These are phyloP conservation scores for Okapia johnstoni DNA, from an alignment of 2,113 vertebrate genomes.

Conservation along the genomic window DNA sequence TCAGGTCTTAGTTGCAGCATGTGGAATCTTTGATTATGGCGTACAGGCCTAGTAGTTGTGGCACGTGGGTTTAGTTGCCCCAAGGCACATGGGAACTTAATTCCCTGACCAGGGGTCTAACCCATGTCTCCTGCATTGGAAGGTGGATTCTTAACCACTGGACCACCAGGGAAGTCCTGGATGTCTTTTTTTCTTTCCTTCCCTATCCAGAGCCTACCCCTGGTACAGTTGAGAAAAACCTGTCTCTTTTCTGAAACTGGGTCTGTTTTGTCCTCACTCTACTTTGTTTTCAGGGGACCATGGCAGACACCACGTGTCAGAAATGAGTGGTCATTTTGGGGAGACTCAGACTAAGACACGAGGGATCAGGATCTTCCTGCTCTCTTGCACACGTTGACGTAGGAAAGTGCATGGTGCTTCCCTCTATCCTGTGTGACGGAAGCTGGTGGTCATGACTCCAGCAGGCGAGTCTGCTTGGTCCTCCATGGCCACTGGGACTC, in stretches of 20 bases:
- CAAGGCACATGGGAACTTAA: not conserved
- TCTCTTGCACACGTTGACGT: rapidly evolving
- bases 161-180: not conserved
- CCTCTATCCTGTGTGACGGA: not conserved
- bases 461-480: not conserved
- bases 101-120: not conserved
- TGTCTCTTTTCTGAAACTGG: not conserved
- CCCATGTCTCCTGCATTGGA: not conserved
- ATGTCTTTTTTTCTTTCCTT: slow-evolving; percentile 28
- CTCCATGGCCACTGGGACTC: not conserved
- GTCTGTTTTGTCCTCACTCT: not conserved
- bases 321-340: not conserved
- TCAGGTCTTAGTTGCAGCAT: not conserved
- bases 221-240: not conserved
- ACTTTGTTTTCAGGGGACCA: not conserved
- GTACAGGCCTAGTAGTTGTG: not conserved
- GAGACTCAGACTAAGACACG: not conserved
- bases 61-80: not conserved
- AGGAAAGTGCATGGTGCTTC: not conserved
- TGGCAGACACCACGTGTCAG: not conserved
- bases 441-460: not conserved
- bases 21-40: not conserved
- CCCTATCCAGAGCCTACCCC: not conserved
- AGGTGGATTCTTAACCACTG: not conserved
- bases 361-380: not conserved